Conservation (phyloP, 2,797 vertebrate species). For the Danio kyathit region DNA sequence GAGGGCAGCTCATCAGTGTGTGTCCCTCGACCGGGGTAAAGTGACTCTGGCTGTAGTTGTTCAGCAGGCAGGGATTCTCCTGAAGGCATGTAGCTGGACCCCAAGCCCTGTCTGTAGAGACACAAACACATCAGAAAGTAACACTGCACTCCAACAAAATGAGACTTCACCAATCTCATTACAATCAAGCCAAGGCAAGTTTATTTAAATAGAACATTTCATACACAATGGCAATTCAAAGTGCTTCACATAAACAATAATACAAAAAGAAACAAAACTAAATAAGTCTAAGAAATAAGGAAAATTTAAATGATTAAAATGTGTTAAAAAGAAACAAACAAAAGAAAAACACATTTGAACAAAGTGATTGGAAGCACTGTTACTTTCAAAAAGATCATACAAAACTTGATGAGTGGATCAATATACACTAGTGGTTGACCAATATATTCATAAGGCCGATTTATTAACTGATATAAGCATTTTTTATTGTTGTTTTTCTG, state of each 20-base stretch:
- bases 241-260: too few relatives aligned
- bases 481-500: too few relatives aligned
- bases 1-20: conserved; percentile 88
- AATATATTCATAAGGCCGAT: background rate
- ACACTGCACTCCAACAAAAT: background rate
- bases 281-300: too few relatives aligned
- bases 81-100: conserved; percentile 82
- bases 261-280: too few relatives aligned
- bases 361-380: background rate
- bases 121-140: background rate
- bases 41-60: conserved; percentile 76
- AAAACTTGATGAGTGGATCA: background rate
- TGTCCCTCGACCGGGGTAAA: conserved; percentile 83
- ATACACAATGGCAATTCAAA: too few relatives aligned
- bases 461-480: background rate
- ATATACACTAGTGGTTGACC: background rate
- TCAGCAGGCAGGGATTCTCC: conserved; percentile 77
- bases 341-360: too few relatives aligned
- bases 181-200: background rate
- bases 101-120: conserved; percentile 83
- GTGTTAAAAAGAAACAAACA: too few relatives aligned
- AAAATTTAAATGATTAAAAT: too few relatives aligned
- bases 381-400: background rate
- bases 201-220: too few relatives aligned
- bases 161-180: background rate